Conservation (phyloP, 2,113 vertebrate genomes). For the Chaenogobius annularis region DNA sequence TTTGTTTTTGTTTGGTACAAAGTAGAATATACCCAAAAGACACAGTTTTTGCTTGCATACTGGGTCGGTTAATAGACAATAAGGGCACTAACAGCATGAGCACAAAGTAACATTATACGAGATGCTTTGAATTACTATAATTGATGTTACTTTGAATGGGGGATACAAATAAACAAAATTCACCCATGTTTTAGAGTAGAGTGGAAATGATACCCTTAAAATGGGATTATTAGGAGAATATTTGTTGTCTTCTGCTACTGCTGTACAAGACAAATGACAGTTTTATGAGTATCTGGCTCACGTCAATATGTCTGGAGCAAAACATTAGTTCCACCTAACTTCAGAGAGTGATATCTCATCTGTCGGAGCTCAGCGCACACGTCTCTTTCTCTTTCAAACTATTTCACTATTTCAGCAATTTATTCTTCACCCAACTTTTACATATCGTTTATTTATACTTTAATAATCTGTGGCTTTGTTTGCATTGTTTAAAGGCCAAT, state of each 20-base stretch:
- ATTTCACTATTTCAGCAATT: conserved; percentile 21
- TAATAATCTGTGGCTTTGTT: conserved; percentile 49
- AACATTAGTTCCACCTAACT: conserved; percentile 41
- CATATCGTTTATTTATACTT: background rate
- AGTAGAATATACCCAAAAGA: conserved; percentile 6
- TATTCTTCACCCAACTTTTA: conserved; percentile 34
- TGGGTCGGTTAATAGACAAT: conserved; percentile 6
- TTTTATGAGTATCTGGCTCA: conserved; percentile 17
- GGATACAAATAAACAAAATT: conserved; percentile 6
- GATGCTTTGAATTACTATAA: conserved; percentile 6
- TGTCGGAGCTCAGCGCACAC: conserved; percentile 35
- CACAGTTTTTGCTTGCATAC: background rate
- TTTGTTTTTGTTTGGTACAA: conserved; percentile 1
- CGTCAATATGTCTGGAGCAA: conserved; percentile 21
- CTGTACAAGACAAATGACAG: conserved; percentile 20
- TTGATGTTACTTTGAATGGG: conserved; percentile 1
- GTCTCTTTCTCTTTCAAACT: conserved; percentile 18
- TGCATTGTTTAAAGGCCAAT: conserved; percentile 43
- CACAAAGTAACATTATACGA: background rate
- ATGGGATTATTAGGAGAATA: conserved; percentile 4
- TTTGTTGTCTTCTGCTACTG: conserved; percentile 16
- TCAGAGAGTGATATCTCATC: conserved; percentile 42
- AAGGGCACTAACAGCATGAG: background rate
- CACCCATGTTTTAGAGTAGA: background rate
- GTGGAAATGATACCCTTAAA: conserved; percentile 7